phyloP scores from a whole-genome alignment of 2,113 vertebrate genomes.

The Pedetes capensis region DNA sequence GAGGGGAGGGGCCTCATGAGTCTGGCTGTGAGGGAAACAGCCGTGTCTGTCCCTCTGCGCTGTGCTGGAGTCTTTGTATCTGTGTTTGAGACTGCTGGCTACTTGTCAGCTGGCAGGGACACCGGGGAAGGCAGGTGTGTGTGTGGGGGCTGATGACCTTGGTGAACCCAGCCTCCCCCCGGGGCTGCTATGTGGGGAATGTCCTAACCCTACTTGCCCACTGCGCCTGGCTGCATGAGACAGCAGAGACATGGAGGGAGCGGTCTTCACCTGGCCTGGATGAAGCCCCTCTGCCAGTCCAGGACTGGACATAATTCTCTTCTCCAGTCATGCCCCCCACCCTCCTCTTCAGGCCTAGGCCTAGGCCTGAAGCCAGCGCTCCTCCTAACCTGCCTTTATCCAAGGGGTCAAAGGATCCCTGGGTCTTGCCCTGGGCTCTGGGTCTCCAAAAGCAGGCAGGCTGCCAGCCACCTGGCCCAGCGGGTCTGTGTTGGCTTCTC shows the following conservation, averaged over 20 bases:
- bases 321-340: not conserved
- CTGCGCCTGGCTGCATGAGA: not conserved
- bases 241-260: not conserved
- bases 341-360: not conserved
- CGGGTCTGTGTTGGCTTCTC: not conserved
- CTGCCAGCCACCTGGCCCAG: not conserved
- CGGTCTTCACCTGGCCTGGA: not conserved
- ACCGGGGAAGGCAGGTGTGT: not conserved
- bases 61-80: not conserved
- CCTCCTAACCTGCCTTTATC: not conserved
- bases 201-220: not conserved
- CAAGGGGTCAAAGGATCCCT: not conserved
- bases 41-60: not conserved
- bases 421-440: not conserved
- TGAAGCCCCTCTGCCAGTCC: not conserved
- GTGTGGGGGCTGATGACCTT: not conserved
- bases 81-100: not conserved
- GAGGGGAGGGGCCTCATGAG: not conserved
- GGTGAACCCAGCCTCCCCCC: not conserved
- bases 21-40: not conserved
- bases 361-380: not conserved
- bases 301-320: not conserved
- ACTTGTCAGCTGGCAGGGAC: not conserved
- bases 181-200: not conserved
- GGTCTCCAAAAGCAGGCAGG: not conserved